A percentile compares a stretch with the other conserved stretches of the same genome.
Evolutionary conservation across 1,140 invertebrate species (phyloP).

Genomic region (Drosophila kikkawai): DNA sequence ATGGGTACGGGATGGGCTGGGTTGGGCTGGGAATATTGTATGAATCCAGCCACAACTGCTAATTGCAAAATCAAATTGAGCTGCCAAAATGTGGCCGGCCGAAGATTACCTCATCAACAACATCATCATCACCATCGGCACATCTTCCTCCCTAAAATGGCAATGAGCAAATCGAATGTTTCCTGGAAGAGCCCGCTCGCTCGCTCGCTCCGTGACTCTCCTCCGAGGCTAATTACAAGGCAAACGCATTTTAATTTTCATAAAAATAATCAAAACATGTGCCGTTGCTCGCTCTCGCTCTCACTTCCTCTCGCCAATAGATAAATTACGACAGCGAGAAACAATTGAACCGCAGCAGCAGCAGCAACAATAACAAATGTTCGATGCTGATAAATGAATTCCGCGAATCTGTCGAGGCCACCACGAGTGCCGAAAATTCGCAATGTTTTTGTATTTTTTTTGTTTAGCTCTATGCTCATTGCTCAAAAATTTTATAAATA

Average conservation of each 20-base stretch:
- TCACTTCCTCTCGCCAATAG: constrained; percentile 21
- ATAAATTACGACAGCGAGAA: constrained; percentile 41
- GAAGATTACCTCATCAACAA: constrained; percentile 72
- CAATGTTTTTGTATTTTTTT: constrained; percentile 26
- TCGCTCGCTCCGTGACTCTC: constrained; percentile 20
- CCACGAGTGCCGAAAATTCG: constrained; percentile 32
- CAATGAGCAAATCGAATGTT: constrained; percentile 74
- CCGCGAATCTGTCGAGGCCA: constrained; percentile 69
- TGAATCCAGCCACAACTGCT: constrained; percentile 58
- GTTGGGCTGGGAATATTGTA: constrained; percentile 5
- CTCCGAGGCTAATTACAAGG: constrained; percentile 65
- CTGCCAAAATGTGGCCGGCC: constrained; percentile 13
- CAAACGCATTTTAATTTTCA: constrained; percentile 83
- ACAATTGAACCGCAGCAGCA: constrained; percentile 62
- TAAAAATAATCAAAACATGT: constrained; percentile 82
- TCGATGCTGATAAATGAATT: constrained; percentile 75
- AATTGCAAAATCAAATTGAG: constrained; percentile 78
- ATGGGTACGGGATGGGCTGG: constrained; percentile 9
- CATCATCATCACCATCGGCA: constrained; percentile 8
- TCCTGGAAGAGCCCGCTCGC: constrained; percentile 60
- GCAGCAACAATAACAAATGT: constrained; percentile 60
- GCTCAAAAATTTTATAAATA: constrained; percentile 29
- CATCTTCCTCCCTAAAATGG: constrained; percentile 61
- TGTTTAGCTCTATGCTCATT: constrained; percentile 17
- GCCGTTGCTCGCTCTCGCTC: constrained; percentile 36